Evolutionary conservation across 2,113 vertebrate species (phyloP), one percentile per base, ranked within the genome.

Genomic region (Podiceps cristatus): DNA sequence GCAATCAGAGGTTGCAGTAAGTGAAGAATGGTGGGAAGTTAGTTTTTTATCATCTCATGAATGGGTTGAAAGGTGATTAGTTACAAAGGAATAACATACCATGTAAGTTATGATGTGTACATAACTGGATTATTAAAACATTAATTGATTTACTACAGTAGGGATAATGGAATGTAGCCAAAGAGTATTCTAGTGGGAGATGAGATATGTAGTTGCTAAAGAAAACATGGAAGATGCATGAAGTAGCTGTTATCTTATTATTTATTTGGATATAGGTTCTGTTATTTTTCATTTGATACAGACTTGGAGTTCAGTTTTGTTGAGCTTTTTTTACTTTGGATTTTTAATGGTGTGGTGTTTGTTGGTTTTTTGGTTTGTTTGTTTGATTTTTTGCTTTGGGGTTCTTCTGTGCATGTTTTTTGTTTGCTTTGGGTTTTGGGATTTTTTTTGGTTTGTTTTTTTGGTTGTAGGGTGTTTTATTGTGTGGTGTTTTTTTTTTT

Each of bases 401-500:
- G 13, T 40, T 53, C 1, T 40, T 85, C 78, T 73, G 7, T 50
- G 13, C 59, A 13, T 8, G 14, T 9, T 15, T 23, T n/a, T 35
- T 75, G 27, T 85, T 77, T 52, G 1, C 9, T 40, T 35, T 47
- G 24, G 22, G 3, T 50, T 45, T 82, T 42, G 15, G 11, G 4
- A 1, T 27, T 49, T 40, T 4, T 4, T n/a, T 82, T 44, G 2
- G 0, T 56, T 75, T 83, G 5, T 0, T 1, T 20, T 24, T 59
- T 79, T 33, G 3, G 2, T 50, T 58, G 16, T 53, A 17, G 17
- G 14, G 53, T 55, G 22, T 22, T 11, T 44, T 63, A 12, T 13
- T 22, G 4, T 40, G 23, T 49, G 19, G 49, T 62, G 2, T 50
- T 60, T 28, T 35, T 27, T 9, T 20, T 37, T 28, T 35, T 27